A percentile compares a stretch with the other conserved stretches of the same genome.
Evolutionary conservation across 2,888 invertebrate genomes (phyloP).

Genomic region (Crossocerus cetratus): DNA sequence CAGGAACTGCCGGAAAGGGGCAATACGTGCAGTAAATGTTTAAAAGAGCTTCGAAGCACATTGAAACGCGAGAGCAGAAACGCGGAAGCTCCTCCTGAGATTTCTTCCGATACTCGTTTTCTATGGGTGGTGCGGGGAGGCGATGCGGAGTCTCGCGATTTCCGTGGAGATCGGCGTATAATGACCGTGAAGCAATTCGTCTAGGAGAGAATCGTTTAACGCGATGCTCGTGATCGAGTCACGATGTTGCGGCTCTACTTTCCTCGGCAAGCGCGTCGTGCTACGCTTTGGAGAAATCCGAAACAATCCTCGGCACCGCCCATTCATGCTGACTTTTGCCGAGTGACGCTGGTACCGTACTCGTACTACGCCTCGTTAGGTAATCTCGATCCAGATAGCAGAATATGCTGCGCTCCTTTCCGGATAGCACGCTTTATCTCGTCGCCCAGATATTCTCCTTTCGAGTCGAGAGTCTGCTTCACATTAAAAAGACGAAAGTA

Average conservation of each 20-base stretch:
- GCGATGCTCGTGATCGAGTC: slow-evolving; percentile 42
- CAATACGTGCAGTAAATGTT: no score
- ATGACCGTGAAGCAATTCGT: slow-evolving; percentile 50
- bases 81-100: slow-evolving; percentile 3
- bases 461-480: no score
- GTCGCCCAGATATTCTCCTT: no score
- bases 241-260: slow-evolving; percentile 40
- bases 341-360: neutral
- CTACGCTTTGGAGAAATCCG: slow-evolving; percentile 52
- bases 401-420: slow-evolving; percentile 14
- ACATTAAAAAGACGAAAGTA: no score
- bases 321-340: slow-evolving; percentile 35
- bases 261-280: slow-evolving; percentile 19
- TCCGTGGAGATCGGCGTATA: slow-evolving; percentile 39
- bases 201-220: slow-evolving; percentile 47
- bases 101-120: neutral
- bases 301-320: slow-evolving; percentile 55
- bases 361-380: slow-evolving; percentile 38
- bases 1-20: no score
- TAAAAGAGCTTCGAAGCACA: neutral
- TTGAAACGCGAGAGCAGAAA: neutral
- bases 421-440: slow-evolving; percentile 16
- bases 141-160: slow-evolving; percentile 29
- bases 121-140: no score
- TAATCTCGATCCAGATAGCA: slow-evolving; percentile 31